Base-by-base conservation (phyloP, 2,113 vertebrate genomes). In the Macaca nemestrina region DNA sequence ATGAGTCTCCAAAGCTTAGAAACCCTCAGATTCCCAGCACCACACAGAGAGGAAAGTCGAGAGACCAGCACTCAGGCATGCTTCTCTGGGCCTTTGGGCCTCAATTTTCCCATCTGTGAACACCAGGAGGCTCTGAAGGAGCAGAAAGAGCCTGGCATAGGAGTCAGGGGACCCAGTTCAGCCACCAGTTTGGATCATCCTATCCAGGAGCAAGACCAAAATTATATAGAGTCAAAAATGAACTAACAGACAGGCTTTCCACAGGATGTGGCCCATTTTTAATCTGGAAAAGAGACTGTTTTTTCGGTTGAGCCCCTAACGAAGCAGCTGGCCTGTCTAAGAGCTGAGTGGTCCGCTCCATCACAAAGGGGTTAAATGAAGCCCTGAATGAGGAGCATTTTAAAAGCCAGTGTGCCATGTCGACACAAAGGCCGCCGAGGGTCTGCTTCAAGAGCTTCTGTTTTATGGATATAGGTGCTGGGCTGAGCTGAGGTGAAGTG, bases 31-130 rank as follows among this genome's bases (percentile, higher is more conserved):
- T 23, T 64, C 73, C 75, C 75, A 40, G 57, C 3, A 6, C 18
- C 25, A 30, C 5, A 8, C 0, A 0, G 50, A 72, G 16, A 0
- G 25, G 16, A 43, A 52, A 48, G 25, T 13, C 23, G 4, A 20
- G 32, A 59, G 48, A 48, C 23, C 55, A 52, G 40, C 0, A 6
- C 61, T 18, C 6, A 64, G 57, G 55, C 50, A 17, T 0, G 2
- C n/a, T 30, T 72, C 59, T 30, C 2, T 3, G 52, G 43, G 25
- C 8, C 40, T 22, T 17, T 40, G 38, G 13, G 40, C 52, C 86
- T 90, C 35, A 35, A 35, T 35, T 45, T 79, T 90, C 61, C 67
- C 86, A 10, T 27, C 48, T 9, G 48, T 67, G 32, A 48, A 59
- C 11, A 68, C 35, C 68, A 79, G 27, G 52, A 45, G 4, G 70